Base-by-base conservation (phyloP, 1,140 invertebrate genomes). In the Lineus longissimus region DNA sequence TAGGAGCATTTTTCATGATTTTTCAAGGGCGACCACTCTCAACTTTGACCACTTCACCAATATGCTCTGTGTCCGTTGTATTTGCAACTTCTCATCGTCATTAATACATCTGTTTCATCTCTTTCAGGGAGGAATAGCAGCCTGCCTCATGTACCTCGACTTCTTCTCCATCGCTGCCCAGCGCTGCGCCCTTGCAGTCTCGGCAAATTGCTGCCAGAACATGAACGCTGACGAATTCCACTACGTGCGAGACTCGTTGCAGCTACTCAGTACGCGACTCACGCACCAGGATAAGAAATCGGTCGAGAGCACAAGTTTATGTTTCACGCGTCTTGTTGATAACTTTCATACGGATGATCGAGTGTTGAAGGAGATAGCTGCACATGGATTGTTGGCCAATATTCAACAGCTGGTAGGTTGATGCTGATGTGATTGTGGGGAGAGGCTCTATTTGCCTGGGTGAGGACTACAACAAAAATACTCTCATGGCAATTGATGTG, bases 261-360 rank as follows among this genome's bases (percentile, higher is more conserved):
- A 91, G 2, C 82, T 96, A 54, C 82, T 98, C 7, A 93, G 93
- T 29, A 89, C 88, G 56, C 86, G 93, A 76, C 83, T 98, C 0
- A 91, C 91, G 1, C 93, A 96, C 81, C 93, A 86, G 82, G 97
- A 99, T 81, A 98, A 98, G 77, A 98, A 97, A 74, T 95, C 94
- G 68, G 93, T 98, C 17, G 97, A 98, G 76, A 94, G 93, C 77
- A 93, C 97, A 6, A 98, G 96, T 73, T 86, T 95, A 58, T 94
- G 95, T 23, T 98, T 99, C 77, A 92, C 91, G 67, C 87, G 97
- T 19, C 84, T 99, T 11, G 94, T 98, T 0, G 97, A 99, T 73
- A 96, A 94, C 80, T 95, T 95, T 80, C 94, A 97, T 77, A 87
- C 90, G 72, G 94, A 98, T 79, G 88, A 94, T 31, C 86, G 88